These are phyloP conservation scores for Dysmachus trigonus DNA, from an alignment of 2,888 invertebrate species.

Conservation along the genomic window DNA sequence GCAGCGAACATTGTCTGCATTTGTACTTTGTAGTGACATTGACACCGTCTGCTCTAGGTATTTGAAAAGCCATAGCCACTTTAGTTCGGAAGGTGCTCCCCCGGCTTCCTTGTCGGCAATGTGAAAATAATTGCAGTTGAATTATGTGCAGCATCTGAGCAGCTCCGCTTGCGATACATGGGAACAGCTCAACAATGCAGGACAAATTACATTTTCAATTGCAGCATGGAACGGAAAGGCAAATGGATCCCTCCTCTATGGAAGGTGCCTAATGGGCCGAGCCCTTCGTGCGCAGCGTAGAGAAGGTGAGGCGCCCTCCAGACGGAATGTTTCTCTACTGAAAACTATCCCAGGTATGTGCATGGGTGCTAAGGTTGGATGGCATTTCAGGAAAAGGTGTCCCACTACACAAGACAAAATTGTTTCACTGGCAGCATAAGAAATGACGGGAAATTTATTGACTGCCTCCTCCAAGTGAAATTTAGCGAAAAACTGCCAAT, in stretches of 20 bases:
- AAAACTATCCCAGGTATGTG: not conserved
- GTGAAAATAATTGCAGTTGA: slow-evolving; percentile 27
- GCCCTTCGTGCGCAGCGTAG: not conserved
- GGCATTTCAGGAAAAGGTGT: not conserved
- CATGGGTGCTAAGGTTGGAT: not conserved
- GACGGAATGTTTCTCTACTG: not conserved
- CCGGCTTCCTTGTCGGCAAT: not conserved
- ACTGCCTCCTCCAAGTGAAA: not conserved
- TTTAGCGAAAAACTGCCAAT: not conserved
- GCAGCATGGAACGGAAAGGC: not conserved
- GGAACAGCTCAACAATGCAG: slow-evolving; percentile 24
- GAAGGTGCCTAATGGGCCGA: not conserved
- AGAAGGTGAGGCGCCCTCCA: not conserved
- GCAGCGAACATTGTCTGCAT: not conserved
- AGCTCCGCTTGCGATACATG: slow-evolving; percentile 11
- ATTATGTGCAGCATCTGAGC: slow-evolving; percentile 33
- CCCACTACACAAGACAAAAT: not conserved
- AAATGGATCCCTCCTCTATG: not conserved
- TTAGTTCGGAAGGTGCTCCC: not conserved
- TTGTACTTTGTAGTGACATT: not conserved
- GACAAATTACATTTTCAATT: slow-evolving; percentile 40
- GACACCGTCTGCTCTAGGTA: not conserved
- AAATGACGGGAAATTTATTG: not conserved
- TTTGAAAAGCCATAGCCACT: not conserved
- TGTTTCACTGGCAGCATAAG: not conserved